Evolutionary conservation across 2,888 invertebrate species (phyloP).

Genomic region (Limnephilus auricula): DNA sequence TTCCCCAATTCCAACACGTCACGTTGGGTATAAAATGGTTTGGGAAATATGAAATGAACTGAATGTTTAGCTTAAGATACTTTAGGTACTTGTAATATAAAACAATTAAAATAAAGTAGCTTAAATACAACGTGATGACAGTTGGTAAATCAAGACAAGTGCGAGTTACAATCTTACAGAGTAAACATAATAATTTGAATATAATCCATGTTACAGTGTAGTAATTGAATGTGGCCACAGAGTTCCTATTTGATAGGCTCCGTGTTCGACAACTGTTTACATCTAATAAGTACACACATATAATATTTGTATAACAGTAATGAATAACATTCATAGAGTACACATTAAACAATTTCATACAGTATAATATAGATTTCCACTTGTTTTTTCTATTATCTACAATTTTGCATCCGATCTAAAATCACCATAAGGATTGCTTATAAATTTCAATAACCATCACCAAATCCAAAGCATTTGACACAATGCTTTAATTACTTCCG

Average conservation of each 20-base stretch:
- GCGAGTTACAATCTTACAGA: too few relatives aligned
- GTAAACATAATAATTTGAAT: too few relatives aligned
- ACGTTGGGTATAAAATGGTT: too few relatives aligned
- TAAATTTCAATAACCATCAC: constrained; percentile 32
- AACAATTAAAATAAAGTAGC: too few relatives aligned
- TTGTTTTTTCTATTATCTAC: constrained; percentile 7
- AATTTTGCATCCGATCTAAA: constrained; percentile 27
- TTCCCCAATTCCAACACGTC: too few relatives aligned
- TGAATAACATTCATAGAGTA: constrained; percentile 45
- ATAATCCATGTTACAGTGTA: too few relatives aligned
- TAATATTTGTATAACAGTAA: constrained; percentile 36
- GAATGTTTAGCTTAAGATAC: too few relatives aligned
- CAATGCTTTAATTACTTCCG: constrained; percentile 37
- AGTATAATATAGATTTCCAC: constrained; percentile 36
- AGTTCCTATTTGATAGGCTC: constrained; percentile 37
- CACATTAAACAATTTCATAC: constrained; percentile 33
- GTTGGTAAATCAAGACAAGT: too few relatives aligned
- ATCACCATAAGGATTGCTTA: constrained; percentile 54
- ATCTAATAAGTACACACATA: constrained; percentile 32
- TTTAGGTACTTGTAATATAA: too few relatives aligned
- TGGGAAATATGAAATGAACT: too few relatives aligned
- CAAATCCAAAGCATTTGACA: constrained; percentile 42
- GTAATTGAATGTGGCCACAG: not conserved
- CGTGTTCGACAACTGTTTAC: constrained; percentile 8
- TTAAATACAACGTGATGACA: too few relatives aligned